These are phyloP conservation scores for Callospermophilus lateralis DNA, from an alignment of 2,113 vertebrate genomes.

Conservation along the genomic window DNA sequence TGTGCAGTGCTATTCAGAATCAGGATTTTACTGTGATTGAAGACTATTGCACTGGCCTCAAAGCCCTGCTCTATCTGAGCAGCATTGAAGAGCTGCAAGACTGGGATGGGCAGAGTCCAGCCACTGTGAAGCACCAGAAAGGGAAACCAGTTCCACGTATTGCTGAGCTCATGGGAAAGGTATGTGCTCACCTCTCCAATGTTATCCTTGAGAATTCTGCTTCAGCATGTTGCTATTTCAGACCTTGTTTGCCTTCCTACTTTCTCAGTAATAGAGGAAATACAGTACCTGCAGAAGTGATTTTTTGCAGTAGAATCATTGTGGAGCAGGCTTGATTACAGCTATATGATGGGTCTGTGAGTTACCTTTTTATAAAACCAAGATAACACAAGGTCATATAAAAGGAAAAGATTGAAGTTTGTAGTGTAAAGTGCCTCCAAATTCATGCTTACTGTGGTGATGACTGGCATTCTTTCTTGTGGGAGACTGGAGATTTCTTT, in stretches of 20 bases:
- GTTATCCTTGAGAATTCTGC: neutral
- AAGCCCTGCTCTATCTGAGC: constrained; percentile 93
- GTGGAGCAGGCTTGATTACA: constrained; percentile 83
- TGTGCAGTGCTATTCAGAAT: constrained; percentile 97
- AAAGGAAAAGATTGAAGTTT: constrained; percentile 85
- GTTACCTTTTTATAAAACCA: constrained; percentile 86
- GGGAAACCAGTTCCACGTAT: constrained; percentile 92
- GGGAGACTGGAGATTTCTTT: constrained; percentile 84
- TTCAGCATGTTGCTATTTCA: neutral
- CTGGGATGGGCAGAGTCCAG: constrained; percentile 96
- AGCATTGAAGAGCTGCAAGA: constrained; percentile 92
- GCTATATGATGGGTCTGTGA: constrained; percentile 80
- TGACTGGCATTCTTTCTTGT: constrained; percentile 85
- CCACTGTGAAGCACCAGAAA: constrained; percentile 92
- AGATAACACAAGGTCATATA: constrained; percentile 82
- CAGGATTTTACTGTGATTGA: constrained; percentile 98
- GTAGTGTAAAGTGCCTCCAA: constrained; percentile 78
- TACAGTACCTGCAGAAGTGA: constrained; percentile 16
- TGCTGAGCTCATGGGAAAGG: constrained; percentile 91
- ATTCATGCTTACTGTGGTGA: constrained; percentile 84
- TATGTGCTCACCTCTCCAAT: constrained; percentile 76
- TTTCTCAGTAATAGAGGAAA: constrained; percentile 16
- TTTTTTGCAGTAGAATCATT: constrained; percentile 83
- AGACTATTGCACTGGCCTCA: constrained; percentile 95
- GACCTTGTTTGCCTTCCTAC: neutral